Evolutionary conservation across 2,113 vertebrate genomes (phyloP), one percentile per base, ranked within the genome.

Genomic region (Catharus minimus): DNA sequence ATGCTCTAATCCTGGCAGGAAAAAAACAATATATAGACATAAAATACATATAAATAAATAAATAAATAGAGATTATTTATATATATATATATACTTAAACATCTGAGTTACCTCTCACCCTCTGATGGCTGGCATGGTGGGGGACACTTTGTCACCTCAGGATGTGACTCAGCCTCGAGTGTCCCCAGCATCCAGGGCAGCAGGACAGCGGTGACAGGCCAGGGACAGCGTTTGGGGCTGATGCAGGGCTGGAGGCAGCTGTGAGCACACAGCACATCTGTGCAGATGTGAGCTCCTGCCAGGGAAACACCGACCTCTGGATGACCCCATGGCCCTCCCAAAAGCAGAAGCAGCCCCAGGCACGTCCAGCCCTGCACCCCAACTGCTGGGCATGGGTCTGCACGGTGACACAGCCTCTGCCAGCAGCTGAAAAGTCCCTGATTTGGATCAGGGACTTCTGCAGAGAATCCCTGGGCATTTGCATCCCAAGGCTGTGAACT

Each of bases 211-310:
- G 27, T n/a, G 88, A 11, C 68, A 26, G 44, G 41, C 27, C 62
- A 32, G 77, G 74, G 46, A 32, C 2, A 19, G 46, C 67, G 20
- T 33, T 33, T 23, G 15, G 55, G 55, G n/a, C 55, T 14, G 53
- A n/a, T n/a, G 53, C 3, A 17, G 32, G 49, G 52, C 74, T 52
- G 47, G 83, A 28, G 11, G 69, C 74, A 77, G 88, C 80, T 60
- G 72, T 2, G 66, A 66, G 61, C 32, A 6, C 66, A 32, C 7
- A 27, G 95, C 90, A 96, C 77, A 97, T 95, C 92, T 93, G 93
- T 46, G 96, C 94, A 92, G 97, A 96, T 89, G 97, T 97, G 93
- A 33, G 96, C 93, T 66, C 94, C 33, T 4, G 96, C 95, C 94
- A 96, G 90, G 49, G 95, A 82, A 90, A 95, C 89, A 33, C 89